Evolutionary conservation across 2,888 invertebrate species (phyloP), one percentile per base, ranked within the genome.

Genomic region (Iphiclides podalirius): DNA sequence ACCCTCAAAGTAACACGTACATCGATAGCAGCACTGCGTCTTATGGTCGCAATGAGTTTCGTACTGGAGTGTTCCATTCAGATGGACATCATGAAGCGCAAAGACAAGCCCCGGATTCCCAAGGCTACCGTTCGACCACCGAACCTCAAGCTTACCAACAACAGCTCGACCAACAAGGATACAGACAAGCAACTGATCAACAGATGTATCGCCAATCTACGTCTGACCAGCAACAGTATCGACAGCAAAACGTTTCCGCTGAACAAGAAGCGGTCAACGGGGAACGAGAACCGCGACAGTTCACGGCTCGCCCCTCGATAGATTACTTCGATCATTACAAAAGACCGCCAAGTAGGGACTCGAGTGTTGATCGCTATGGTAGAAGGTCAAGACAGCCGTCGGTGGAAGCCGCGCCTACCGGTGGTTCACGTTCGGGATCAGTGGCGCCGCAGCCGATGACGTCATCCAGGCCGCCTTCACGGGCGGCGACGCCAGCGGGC

Each of bases 261-360:
- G 73, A 92, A 76, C 72, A 81, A 60, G 85, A 84, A 12, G 59
- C 70, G 13, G 61, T 77, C 4, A 84, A 84, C 37, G 82, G 82
- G 34, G 67, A 72, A 11, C 71, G 80, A 9, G 91, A 90, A 53
- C 86, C 80, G 58, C 70, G 79, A 31, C 66, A 68, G 23, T 63
- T 70, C 14, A 79, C 78, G n/a, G 62, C 72, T 1, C 72, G 87
- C 9, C 81, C 94, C 8, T 94, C 95, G 62, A 95, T 95, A 70
- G 96, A 97, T 79, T 95, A 96, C 70, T 96, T 97, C 74, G 98
- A 98, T 79, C 98, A 98, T 74, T 98, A 98, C 79, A 96, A 96
- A 79, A 90, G 95, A 74, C 96, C 96, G 44, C 96, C 96, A 0
- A 96, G 96, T 85, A 90, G 96, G 71, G 96, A 96, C 74, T 93